phyloP scores from a whole-genome alignment of 2,888 invertebrate species.

The Tipula vernalis region DNA sequence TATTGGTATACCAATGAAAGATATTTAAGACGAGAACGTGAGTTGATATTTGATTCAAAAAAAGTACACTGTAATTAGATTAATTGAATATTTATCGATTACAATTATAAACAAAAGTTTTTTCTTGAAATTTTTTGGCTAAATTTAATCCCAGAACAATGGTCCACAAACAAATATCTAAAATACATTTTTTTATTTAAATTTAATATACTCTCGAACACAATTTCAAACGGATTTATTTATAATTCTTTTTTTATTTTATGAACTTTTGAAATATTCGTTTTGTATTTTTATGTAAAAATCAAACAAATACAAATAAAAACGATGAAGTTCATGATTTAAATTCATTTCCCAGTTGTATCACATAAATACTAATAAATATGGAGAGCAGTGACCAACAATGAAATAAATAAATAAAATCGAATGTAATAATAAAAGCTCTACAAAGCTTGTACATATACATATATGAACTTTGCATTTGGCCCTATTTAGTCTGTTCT shows the following conservation, averaged over 20 bases:
- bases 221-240: not conserved
- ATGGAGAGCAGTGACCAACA: not conserved
- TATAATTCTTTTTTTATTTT: not conserved
- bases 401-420: not conserved
- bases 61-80: too few species aligned
- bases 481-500: not conserved
- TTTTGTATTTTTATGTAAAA: not conserved
- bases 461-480: not conserved
- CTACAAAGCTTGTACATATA: not conserved
- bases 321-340: not conserved
- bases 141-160: too few species aligned
- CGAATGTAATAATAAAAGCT: not conserved
- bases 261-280: not conserved
- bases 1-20: too few species aligned
- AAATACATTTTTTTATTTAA: not conserved
- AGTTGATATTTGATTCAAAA: too few species aligned
- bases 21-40: too few species aligned
- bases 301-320: not conserved
- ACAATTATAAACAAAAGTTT: too few species aligned
- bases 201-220: not conserved
- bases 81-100: too few species aligned
- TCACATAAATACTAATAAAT: not conserved
- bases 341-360: not conserved
- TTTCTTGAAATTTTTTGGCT: too few species aligned
- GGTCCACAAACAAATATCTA: not conserved